phyloP scores from a whole-genome alignment of 2,797 vertebrate species.

The Micropoecilia bifurca region DNA sequence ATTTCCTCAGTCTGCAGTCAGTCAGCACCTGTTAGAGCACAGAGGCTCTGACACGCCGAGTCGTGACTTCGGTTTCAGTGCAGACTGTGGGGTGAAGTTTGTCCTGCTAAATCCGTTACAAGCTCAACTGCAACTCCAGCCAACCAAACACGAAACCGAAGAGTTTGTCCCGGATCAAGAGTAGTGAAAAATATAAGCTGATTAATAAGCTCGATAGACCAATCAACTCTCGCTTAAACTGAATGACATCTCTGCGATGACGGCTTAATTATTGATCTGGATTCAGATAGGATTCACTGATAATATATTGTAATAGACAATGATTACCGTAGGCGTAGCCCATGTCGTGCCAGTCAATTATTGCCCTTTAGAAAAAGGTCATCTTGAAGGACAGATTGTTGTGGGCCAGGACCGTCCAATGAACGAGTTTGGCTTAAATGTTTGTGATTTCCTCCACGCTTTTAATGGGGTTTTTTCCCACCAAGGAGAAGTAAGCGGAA shows the following conservation, averaged over 20 bases:
- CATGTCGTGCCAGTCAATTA: conserved; percentile 26
- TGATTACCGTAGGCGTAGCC: conserved; percentile 26
- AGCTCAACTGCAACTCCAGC: conserved; percentile 7
- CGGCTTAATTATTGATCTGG: not conserved
- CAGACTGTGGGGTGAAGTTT: conserved; percentile 50
- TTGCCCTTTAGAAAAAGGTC: conserved; percentile 81
- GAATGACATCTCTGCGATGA: not conserved
- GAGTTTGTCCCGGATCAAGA: not conserved
- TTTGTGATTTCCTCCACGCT: conserved; percentile 16
- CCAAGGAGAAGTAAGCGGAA: not conserved
- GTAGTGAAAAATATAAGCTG: not conserved
- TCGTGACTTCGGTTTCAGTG: conserved; percentile 74
- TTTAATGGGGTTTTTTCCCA: not conserved
- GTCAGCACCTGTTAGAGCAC: conserved; percentile 82
- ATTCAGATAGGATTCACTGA: not conserved
- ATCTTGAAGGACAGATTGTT: conserved; percentile 85
- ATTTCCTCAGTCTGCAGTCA: conserved; percentile 7
- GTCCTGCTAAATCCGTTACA: not conserved
- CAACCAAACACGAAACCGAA: not conserved
- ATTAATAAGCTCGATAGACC: not conserved
- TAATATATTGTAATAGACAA: not conserved
- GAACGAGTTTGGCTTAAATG: conserved; percentile 33
- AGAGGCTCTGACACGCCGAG: conserved; percentile 41
- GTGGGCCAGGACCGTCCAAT: conserved; percentile 31
- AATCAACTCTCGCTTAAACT: conserved; percentile 1